Base-by-base conservation (phyloP, 2,888 invertebrate genomes). In the Sepioteuthis lessoniana region DNA sequence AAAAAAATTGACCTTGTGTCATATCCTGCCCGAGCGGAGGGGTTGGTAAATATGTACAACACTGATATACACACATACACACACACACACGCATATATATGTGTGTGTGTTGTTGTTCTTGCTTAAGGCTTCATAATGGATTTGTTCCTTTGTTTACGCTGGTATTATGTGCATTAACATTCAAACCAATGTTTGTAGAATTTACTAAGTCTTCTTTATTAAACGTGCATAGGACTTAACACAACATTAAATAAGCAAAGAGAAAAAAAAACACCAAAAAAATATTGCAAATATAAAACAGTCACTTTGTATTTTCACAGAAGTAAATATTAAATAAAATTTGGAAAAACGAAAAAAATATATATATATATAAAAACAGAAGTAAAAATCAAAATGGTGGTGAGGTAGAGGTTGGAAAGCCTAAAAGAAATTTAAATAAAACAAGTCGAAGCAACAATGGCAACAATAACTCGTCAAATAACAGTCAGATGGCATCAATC, bases 391-490 rank as follows among this genome's bases (percentile, higher is more conserved):
- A n/a, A 76, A 76, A 76, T 76, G 76, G 76, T 19, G n/a, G n/a
- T 19, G 25, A 21, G 76, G 31, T 35, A n/a, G 10, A n/a, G n/a
- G 13, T 10, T 0, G 16, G 19, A 76, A 76, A n/a, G 16, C 13
- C 16, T 16, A 76, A 76, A 76, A 76, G n/a, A 35, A 55, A 21
- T 55, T 55, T 21, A 55, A 55, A n/a, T 76, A 76, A 35, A n/a
- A 76, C 76, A 10, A 76, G 76, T 76, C n/a, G 76, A 13, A n/a
- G 76, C 76, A 76, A 35, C 76, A 76, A 13, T n/a, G 76, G 76
- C n/a, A 76, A n/a, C 76, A 76, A 76, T 76, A 76, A 76, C 76
- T 76, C 76, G 76, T 76, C 76, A 76, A 76, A 76, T 76, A 76
- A 76, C 76, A 76, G 76, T 76, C 76, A 76, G 76, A 76, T 76